Percentiles rank a stretch among this genome's conserved stretches.
Evolutionary conservation across 2,888 invertebrate species (phyloP).

Genomic region (Xestoiulus laeticollis): DNA sequence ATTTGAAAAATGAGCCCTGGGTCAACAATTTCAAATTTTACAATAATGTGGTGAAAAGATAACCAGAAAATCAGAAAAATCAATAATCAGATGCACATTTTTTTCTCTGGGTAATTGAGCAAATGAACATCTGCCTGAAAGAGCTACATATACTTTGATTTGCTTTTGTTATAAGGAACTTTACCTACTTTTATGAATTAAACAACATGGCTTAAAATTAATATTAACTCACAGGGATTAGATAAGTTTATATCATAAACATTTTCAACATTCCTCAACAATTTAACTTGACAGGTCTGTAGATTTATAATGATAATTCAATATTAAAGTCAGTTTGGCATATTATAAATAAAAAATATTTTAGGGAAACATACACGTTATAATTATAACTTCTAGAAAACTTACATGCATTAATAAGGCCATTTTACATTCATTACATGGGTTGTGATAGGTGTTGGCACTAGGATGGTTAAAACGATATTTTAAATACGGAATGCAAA

Average conservation of each 20-base stretch:
- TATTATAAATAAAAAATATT: not conserved
- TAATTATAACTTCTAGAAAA: not conserved
- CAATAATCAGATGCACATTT: not conserved
- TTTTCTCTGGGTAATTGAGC: not conserved
- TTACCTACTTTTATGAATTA: not conserved
- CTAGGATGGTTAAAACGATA: not conserved
- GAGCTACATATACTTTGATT: not conserved
- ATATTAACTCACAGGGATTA: not conserved
- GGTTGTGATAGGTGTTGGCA: not conserved
- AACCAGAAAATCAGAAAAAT: not conserved
- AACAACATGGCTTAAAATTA: not conserved
- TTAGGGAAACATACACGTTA: not conserved
- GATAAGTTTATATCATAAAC: not conserved
- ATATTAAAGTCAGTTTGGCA: not conserved
- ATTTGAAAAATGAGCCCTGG: no score
- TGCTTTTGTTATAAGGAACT: conserved; percentile 7
- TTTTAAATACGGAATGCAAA: not conserved
- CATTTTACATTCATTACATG: not conserved
- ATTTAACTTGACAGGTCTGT: not conserved
- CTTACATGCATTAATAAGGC: not conserved
- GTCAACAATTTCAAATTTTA: no score
- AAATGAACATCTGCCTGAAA: conserved; percentile 25
- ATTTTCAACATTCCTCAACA: not conserved
- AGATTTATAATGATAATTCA: not conserved
- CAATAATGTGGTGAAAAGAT: no score